Conservation (phyloP, 2,113 vertebrate species). For the Ceyx margarethae region DNA sequence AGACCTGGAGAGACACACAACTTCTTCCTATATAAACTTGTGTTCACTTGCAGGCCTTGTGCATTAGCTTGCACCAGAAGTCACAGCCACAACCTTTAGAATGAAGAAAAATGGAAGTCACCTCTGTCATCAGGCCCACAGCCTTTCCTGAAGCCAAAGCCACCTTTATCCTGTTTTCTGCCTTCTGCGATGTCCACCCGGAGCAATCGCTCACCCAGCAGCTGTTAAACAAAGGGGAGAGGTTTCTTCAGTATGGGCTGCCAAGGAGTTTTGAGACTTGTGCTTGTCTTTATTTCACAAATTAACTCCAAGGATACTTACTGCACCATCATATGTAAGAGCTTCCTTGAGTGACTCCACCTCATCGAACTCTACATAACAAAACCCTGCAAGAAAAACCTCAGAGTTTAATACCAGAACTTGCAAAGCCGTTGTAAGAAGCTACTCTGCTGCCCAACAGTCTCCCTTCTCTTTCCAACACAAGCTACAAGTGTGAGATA, state of each 20-base stretch:
- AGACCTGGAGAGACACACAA: not conserved
- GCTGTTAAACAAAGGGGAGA: conserved; percentile 73
- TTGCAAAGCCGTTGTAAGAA: not conserved
- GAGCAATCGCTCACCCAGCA: conserved; percentile 86
- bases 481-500: not conserved
- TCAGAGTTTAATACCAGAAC: not conserved
- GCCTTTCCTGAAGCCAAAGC: conserved; percentile 94
- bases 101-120: conserved; percentile 57
- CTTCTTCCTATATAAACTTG: not conserved
- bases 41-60: not conserved
- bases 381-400: conserved; percentile 86
- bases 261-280: not conserved
- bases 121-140: conserved; percentile 90
- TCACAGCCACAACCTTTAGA: not conserved
- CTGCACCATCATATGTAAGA: conserved; percentile 92
- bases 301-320: conserved; percentile 76
- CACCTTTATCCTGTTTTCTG: conserved; percentile 91
- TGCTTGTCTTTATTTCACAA: not conserved
- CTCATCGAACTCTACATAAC: conserved; percentile 99
- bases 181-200: conserved; percentile 99
- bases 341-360: conserved; percentile 98
- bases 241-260: not conserved
- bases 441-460: not conserved
- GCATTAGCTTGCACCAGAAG: conserved; percentile 3
- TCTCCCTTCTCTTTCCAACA: not conserved